Evolutionary conservation across 2,888 invertebrate genomes (phyloP).

Genomic region (Elysia crispata): DNA sequence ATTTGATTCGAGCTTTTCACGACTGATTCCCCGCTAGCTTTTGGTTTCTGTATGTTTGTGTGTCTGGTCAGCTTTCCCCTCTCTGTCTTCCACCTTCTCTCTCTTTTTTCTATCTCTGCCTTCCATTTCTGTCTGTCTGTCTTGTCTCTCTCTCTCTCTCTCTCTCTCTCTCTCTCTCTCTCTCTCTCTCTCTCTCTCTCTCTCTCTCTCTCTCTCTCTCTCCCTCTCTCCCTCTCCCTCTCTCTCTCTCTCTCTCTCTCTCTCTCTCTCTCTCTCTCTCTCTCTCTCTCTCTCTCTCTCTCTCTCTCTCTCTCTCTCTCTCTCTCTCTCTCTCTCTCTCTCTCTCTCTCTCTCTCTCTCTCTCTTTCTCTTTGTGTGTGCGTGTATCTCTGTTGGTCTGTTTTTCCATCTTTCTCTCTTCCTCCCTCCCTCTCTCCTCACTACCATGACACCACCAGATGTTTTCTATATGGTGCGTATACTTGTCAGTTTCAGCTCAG

Average conservation of each 20-base stretch:
- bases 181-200: not conserved
- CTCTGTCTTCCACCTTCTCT: not conserved
- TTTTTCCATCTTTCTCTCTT: conserved; percentile 14
- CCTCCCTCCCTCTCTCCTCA: not conserved
- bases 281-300: not conserved
- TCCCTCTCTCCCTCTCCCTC: conserved; percentile 15
- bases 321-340: not conserved
- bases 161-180: not conserved
- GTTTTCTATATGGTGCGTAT: not conserved
- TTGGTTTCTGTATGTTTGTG: no score
- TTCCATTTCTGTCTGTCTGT: no score
- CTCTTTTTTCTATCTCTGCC: no score
- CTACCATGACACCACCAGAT: not conserved
- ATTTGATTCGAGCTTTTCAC: no score
- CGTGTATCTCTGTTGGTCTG: conserved; percentile 10
- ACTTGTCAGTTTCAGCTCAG: no score
- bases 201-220: not conserved
- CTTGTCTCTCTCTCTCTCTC: no score
- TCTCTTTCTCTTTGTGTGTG: conserved; percentile 14
- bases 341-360: conserved; percentile 1
- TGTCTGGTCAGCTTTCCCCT: no score
- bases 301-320: not conserved
- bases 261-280: not conserved
- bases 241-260: conserved; percentile 32
- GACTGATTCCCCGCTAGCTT: no score